Evolutionary conservation across 2,113 vertebrate species (phyloP), one percentile per base, ranked within the genome.

Genomic region (Pan paniscus): DNA sequence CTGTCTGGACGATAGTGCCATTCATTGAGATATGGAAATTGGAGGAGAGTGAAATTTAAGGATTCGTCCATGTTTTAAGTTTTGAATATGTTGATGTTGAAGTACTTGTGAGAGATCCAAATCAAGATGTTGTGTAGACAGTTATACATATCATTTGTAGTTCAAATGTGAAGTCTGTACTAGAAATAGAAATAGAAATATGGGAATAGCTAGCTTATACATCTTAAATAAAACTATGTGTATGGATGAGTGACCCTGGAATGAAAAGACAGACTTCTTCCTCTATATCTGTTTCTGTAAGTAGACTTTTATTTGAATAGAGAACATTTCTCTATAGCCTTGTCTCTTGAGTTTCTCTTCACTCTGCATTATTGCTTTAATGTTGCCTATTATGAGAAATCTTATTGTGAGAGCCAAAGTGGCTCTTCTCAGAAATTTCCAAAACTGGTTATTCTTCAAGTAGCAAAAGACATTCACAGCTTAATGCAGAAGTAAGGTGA

Each of bases 121-220:
- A 64, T 52, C 4, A 61, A 84, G 16, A 93, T 89, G 13, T 35
- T 83, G 8, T 70, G 16, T 84, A 70, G 52, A 23, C 11, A 81
- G 32, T 89, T 80, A 75, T 59, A 64, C 52, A 57, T 17, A 68
- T 40, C 32, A 90, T 83, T 90, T 59, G 14, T 73, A 67, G n/a
- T 94, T 87, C 8, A 79, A 50, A 72, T 46, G 64, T 89, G 23
- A 81, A 0, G 17, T 40, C 23, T 61, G 50, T 76, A 38, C 6
- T 96, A 89, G 20, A 95, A 91, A 64, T 48, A 89, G 20, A 95
- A 91, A 64, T 48, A 82, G 22, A 92, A 64, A 82, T 38, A 64
- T 40, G 5, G 61, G 25, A 92, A 18, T 48, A 84, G 52, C 82
- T 72, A 94, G 38, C 25, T 72, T 79, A 90, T n/a, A 64, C 14